phyloP scores from a whole-genome alignment of 2,797 vertebrate species.

The Spatula versicolor region DNA sequence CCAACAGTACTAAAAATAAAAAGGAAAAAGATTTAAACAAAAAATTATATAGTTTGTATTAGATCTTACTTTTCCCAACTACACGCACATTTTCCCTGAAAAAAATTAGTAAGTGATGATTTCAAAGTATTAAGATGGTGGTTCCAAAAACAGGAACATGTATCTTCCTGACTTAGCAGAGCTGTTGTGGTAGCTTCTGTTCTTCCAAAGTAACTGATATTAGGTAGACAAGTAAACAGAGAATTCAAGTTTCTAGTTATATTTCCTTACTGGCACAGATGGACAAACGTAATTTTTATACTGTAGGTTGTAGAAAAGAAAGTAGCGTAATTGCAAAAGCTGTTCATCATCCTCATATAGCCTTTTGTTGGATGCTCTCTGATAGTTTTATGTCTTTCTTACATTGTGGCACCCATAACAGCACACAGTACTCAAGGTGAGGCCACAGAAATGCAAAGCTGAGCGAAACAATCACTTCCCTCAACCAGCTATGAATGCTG shows the following conservation, averaged over 20 bases:
- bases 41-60: not conserved
- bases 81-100: fast-evolving
- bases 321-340: not conserved
- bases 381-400: no score
- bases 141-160: not conserved
- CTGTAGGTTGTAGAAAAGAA: not conserved
- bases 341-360: no score
- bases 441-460: no score
- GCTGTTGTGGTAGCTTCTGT: not conserved
- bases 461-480: no score
- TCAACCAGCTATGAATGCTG: no score
- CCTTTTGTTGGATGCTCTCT: no score
- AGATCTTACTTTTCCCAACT: not conserved
- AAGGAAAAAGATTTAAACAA: not conserved
- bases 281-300: not conserved
- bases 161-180: not conserved
- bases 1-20: not conserved
- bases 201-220: not conserved
- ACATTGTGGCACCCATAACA: no score
- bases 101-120: not conserved
- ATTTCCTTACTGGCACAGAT: not conserved
- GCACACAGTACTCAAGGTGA: no score
- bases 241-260: not conserved
- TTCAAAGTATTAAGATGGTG: not conserved
- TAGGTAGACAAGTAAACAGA: not conserved